phyloP scores from a whole-genome alignment of 2,888 invertebrate genomes.

The Brenthis hecate region DNA sequence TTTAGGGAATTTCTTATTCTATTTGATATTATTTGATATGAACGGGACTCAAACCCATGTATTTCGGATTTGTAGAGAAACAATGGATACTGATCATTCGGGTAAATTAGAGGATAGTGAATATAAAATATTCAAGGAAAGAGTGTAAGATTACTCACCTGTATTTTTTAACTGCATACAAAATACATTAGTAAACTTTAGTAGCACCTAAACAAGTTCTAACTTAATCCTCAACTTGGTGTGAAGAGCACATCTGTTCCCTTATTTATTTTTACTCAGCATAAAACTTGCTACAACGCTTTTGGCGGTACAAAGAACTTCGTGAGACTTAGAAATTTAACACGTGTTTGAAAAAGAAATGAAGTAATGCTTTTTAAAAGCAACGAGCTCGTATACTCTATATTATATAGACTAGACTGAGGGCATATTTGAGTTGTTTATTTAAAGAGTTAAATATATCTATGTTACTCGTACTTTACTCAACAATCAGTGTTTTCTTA shows the following conservation, averaged over 20 bases:
- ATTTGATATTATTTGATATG: no score
- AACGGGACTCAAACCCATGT: no score
- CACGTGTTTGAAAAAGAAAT: conserved; percentile 33
- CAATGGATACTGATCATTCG: not conserved
- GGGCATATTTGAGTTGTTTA: no score
- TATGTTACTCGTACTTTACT: no score
- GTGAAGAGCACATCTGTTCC: conserved; percentile 38
- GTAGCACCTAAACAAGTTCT: conserved; percentile 27
- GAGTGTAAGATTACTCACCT: not conserved
- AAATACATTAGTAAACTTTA: conserved; percentile 19
- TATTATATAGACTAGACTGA: no score
- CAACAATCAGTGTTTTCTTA: no score
- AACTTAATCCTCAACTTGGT: conserved; percentile 33
- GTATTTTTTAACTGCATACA: conserved; percentile 15
- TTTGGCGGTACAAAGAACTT: conserved; percentile 39
- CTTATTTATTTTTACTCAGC: conserved; percentile 42
- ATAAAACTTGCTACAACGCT: conserved; percentile 46
- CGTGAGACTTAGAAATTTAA: conserved; percentile 33
- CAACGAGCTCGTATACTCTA: not conserved
- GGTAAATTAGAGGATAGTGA: not conserved
- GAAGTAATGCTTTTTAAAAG: conserved; percentile 6
- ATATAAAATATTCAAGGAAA: not conserved
- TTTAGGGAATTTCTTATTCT: no score
- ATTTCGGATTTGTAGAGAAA: no score
- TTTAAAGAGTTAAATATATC: no score